Percentiles rank a stretch among this genome's conserved stretches.
phyloP scores from a whole-genome alignment of 2,797 vertebrate genomes.

The Lemur catta region DNA sequence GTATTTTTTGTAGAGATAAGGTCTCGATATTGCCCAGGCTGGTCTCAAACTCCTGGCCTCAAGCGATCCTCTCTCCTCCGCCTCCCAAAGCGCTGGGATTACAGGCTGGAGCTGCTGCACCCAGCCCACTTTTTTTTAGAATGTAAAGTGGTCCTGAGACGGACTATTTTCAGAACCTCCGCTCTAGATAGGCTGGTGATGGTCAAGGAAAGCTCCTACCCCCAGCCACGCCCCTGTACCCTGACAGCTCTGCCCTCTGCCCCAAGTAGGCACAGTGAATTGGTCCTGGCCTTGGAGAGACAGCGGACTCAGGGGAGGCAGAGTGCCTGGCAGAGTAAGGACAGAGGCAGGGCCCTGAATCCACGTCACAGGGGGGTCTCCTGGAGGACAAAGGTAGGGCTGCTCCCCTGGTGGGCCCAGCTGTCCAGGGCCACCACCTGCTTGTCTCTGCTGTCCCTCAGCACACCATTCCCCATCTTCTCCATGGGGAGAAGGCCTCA shows the following conservation, averaged over 20 bases:
- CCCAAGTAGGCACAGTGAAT: background rate
- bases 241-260: background rate
- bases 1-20: background rate
- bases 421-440: conserved; percentile 47
- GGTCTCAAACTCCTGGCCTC: background rate
- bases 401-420: background rate
- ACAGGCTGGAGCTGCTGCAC: background rate
- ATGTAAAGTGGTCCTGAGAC: background rate
- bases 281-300: background rate
- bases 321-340: background rate
- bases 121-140: background rate
- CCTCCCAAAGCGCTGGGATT: background rate
- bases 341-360: rapidly evolving
- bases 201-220: background rate
- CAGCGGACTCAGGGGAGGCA: background rate
- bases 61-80: background rate
- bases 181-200: background rate
- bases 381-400: conserved; percentile 76
- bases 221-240: background rate
- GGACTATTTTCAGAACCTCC: background rate
- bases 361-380: conserved; percentile 82
- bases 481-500: conserved; percentile 1
- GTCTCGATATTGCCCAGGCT: background rate
- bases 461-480: conserved; percentile 76
- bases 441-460: conserved; percentile 63